Evolutionary conservation across 2,113 vertebrate species (phyloP), one percentile per base, ranked within the genome.

Genomic region (Takifugu flavidus): DNA sequence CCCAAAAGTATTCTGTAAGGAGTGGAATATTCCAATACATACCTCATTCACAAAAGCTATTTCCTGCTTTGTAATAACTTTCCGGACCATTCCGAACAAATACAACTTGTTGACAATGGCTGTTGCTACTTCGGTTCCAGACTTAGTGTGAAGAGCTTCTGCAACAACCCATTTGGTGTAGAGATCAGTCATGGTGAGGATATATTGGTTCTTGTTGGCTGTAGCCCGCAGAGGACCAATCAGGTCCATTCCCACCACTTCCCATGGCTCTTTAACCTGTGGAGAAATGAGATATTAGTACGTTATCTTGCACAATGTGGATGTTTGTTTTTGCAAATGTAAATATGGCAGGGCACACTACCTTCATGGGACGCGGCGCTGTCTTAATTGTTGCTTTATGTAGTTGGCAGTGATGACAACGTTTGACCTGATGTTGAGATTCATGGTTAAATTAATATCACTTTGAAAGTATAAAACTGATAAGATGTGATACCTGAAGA

Each of bases 21-120:
- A 10, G 14, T 49, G 15, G 6, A 49, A 25, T 45, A 45, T 45
- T 1, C 13, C 13, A 2, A 47, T 15, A 49, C 47, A 1, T 20
- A 25, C 47, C 47, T 49, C 15, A n/a, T 25, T 49, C 15, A 49
- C 47, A 4, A 20, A 25, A 20, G 15, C 47, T 49, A 7, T 49
- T n/a, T n/a, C n/a, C n/a, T 49, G 47, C n/a, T 49, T n/a, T 3
- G 20, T 20, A 49, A 49, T 49, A 20, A 49, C 25, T 49, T 49
- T 49, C 14, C 47, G 47, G n/a, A 49, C 20, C 47, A 49, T 49
- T 49, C 47, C 47, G n/a, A 49, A 49, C 47, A 49, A 49, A 49
- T 20, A 49, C 47, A 49, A 20, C n/a, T 49, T 49, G 14, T 5
- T 20, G 7, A 49, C n/a, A 10, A 49, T 20, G 6, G 20, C 20